phyloP scores from a whole-genome alignment of 1,140 invertebrate species.

The Trichoplusia ni region DNA sequence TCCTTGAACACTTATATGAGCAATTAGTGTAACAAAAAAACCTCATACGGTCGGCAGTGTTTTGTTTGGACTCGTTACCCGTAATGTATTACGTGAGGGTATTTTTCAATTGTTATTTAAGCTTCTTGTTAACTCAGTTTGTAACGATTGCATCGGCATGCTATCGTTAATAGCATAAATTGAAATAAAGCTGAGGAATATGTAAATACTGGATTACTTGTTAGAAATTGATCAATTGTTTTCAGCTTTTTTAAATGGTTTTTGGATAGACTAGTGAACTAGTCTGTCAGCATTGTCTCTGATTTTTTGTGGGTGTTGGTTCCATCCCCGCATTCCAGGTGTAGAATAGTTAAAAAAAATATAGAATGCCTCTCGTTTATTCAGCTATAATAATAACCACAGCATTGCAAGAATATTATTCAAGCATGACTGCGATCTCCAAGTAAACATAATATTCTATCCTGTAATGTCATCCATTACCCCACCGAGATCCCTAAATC shows the following conservation, averaged over 20 bases:
- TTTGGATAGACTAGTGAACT: too few species aligned
- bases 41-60: slow-evolving; percentile 8
- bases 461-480: not conserved
- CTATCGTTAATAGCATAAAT: not conserved
- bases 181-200: too few species aligned
- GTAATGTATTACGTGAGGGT: slow-evolving; percentile 60
- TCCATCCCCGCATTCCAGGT: too few species aligned
- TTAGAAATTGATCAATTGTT: too few species aligned
- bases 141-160: slow-evolving; percentile 1
- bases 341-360: too few species aligned
- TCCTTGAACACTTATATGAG: slow-evolving; percentile 27
- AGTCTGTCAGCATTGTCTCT: too few species aligned
- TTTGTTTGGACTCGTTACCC: slow-evolving; percentile 31
- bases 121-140: not conserved
- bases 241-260: too few species aligned
- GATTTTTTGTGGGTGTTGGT: too few species aligned
- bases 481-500: not conserved
- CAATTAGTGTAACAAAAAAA: slow-evolving; percentile 18
- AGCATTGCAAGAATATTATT: not conserved
- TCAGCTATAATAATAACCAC: too few species aligned
- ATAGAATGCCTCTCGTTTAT: too few species aligned
- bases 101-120: slow-evolving; percentile 44
- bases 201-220: too few species aligned
- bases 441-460: not conserved
- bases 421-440: not conserved